Conservation (phyloP, 2,888 invertebrate genomes). For the Acrobasis suavella region DNA sequence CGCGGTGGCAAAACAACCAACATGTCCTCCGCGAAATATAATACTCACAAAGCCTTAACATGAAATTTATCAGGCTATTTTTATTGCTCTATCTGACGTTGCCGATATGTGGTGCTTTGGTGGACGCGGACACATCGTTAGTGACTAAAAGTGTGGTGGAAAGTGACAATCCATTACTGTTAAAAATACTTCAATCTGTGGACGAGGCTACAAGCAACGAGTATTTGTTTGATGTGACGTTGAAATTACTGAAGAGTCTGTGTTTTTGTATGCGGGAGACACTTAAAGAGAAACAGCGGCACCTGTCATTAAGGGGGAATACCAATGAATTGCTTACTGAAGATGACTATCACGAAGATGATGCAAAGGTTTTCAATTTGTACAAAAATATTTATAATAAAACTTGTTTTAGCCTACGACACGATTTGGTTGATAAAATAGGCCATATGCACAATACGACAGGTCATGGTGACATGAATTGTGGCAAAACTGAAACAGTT, state of each 20-base stretch:
- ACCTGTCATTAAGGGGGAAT: slow-evolving; percentile 34
- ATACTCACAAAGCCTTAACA: slow-evolving; percentile 54
- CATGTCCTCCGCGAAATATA: slow-evolving; percentile 51
- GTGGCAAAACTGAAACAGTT: slow-evolving; percentile 30
- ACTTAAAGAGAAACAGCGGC: slow-evolving; percentile 45
- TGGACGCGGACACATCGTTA: slow-evolving; percentile 32
- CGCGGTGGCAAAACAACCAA: slow-evolving; percentile 41
- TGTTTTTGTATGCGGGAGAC: slow-evolving; percentile 65
- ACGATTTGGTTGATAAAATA: slow-evolving; percentile 39
- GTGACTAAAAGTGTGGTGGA: slow-evolving; percentile 29
- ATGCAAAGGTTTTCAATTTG: slow-evolving; percentile 44
- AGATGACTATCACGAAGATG: slow-evolving; percentile 30
- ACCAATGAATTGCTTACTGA: slow-evolving; percentile 36
- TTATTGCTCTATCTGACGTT: slow-evolving; percentile 38
- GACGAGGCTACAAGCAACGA: slow-evolving; percentile 59
- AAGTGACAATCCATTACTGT: slow-evolving; percentile 51
- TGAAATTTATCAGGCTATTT: slow-evolving; percentile 32
- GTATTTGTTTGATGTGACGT: slow-evolving; percentile 57
- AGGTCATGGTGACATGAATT: slow-evolving; percentile 32
- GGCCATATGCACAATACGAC: slow-evolving; percentile 4
- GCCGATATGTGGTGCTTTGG: slow-evolving; percentile 36
- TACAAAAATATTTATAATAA: slow-evolving; percentile 62
- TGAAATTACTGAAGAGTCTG: slow-evolving; percentile 62
- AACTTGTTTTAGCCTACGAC: slow-evolving; percentile 55
- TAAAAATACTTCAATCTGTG: slow-evolving; percentile 57